Evolutionary conservation across 1,140 invertebrate genomes (phyloP).

Genomic region (Procambarus clarkii): DNA sequence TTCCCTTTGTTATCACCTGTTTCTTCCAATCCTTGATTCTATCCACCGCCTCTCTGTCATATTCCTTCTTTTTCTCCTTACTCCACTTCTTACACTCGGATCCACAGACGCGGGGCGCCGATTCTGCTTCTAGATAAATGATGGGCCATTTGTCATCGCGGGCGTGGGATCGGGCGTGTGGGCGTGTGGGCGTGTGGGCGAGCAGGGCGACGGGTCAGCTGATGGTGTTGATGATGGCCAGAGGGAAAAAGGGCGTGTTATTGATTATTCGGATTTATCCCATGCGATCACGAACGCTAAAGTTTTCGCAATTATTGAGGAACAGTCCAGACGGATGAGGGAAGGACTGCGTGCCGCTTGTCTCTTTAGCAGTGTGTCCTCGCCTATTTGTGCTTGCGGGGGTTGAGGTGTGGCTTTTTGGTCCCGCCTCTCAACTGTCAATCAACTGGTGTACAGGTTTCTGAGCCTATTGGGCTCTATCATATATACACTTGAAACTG

Average conservation of each 20-base stretch:
- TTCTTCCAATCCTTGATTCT: not conserved
- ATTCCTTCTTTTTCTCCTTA: not conserved
- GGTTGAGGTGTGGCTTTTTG: no score
- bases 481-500: no score
- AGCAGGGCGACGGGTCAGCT: conserved; percentile 16
- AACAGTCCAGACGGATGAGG: not conserved
- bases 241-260: conserved; percentile 11
- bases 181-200: conserved; percentile 31
- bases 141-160: conserved; percentile 50
- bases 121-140: conserved; percentile 40
- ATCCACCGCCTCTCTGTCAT: no score
- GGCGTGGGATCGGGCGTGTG: conserved; percentile 34
- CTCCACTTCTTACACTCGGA: not conserved
- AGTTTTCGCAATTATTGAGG: not conserved
- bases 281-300: conserved; percentile 8
- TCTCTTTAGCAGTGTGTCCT: no score
- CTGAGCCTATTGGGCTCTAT: no score
- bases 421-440: no score
- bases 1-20: not conserved
- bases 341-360: no score
- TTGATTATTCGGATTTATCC: conserved; percentile 37
- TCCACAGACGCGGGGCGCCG: conserved; percentile 17
- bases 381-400: no score
- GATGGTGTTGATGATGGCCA: conserved; percentile 17
- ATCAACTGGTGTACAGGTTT: no score